Evolutionary conservation across 2,888 invertebrate species (phyloP).

Genomic region (Phymatocera aterrima): DNA sequence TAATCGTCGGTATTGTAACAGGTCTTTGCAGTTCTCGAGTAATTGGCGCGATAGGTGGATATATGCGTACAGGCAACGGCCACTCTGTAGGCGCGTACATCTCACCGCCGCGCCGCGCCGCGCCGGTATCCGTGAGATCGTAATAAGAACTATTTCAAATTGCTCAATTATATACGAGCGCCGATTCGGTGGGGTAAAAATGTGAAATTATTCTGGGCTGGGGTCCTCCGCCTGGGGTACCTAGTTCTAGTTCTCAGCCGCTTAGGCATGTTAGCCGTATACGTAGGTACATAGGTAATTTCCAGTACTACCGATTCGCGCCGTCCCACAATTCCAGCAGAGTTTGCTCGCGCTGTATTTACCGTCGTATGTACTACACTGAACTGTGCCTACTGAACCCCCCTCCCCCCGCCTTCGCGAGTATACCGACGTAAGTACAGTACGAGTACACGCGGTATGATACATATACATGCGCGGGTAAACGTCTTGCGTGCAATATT

Average conservation of each 20-base stretch:
- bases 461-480: background rate
- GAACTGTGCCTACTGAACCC: background rate
- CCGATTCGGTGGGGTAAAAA: background rate
- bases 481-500: background rate
- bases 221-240: no score
- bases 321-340: slow-evolving; percentile 5
- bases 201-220: no score
- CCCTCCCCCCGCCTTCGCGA: no score
- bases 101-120: no score
- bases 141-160: slow-evolving; percentile 14
- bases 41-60: background rate
- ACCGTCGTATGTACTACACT: background rate
- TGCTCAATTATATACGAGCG: slow-evolving; percentile 22
- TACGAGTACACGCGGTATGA: no score
- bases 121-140: no score
- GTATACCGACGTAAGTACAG: no score
- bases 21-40: background rate
- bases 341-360: slow-evolving; percentile 11
- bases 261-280: background rate
- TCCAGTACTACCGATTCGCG: slow-evolving; percentile 11
- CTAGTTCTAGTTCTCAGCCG: background rate
- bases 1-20: background rate
- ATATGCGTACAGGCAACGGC: no score
- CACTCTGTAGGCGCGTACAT: no score
- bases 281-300: background rate